phyloP scores from a whole-genome alignment of 1,140 invertebrate species.

The Lucilia sericata region DNA sequence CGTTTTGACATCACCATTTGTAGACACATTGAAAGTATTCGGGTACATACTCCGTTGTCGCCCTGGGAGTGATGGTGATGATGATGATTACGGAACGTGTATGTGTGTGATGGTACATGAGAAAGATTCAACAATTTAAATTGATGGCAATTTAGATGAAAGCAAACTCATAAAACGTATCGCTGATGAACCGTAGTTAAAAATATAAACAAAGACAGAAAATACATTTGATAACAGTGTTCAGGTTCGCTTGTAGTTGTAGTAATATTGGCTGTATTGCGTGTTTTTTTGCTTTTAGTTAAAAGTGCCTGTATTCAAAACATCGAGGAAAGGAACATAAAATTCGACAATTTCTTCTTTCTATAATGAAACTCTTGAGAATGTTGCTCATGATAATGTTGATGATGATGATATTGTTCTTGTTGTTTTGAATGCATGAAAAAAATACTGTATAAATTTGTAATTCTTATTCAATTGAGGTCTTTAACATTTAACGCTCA shows the following conservation, averaged over 20 bases:
- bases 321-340: not conserved
- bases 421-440: not conserved
- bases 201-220: not conserved
- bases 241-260: not conserved
- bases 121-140: constrained; percentile 40
- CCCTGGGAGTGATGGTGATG: too few species aligned
- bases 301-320: not conserved
- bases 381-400: not conserved
- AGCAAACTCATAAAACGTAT: constrained; percentile 20
- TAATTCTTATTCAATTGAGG: not conserved
- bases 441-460: constrained; percentile 21
- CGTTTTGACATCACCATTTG: too few species aligned
- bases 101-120: too few species aligned
- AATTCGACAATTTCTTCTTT: not conserved
- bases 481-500: too few species aligned
- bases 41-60: too few species aligned
- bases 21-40: too few species aligned
- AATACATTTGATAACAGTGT: not conserved
- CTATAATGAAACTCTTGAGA: not conserved
- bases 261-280: not conserved
- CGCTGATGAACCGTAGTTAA: not conserved
- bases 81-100: too few species aligned
- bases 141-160: constrained; percentile 37
- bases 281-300: not conserved
- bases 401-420: not conserved